phyloP scores from a whole-genome alignment of 2,113 vertebrate genomes.

The Ploceus nigricollis region DNA sequence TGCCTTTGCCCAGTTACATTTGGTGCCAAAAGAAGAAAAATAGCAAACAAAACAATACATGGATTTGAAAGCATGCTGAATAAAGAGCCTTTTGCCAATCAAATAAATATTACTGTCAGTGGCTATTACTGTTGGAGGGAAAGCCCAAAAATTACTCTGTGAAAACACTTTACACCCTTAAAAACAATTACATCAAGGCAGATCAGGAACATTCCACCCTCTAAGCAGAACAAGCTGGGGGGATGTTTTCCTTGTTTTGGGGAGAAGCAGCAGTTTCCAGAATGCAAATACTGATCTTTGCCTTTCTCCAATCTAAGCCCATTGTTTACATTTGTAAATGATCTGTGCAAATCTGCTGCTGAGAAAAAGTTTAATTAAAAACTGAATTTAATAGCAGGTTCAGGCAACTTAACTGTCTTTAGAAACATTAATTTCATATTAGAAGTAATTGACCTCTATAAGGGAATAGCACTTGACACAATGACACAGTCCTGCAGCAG shows the following conservation, averaged over 20 bases:
- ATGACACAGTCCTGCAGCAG: background rate
- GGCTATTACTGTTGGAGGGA: background rate
- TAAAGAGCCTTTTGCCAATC: background rate
- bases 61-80: background rate
- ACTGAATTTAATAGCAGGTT: background rate
- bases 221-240: background rate
- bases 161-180: background rate
- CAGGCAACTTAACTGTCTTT: background rate
- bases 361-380: background rate
- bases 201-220: background rate
- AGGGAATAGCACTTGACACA: background rate
- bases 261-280: background rate
- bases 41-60: background rate
- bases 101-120: background rate
- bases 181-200: background rate
- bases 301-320: background rate
- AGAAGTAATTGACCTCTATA: background rate
- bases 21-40: background rate
- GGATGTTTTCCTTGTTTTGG: background rate
- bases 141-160: background rate
- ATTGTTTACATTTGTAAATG: background rate
- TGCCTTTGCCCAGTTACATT: background rate
- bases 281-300: fast-evolving
- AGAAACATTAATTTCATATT: background rate
- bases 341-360: background rate